Evolutionary conservation across 2,113 vertebrate genomes (phyloP), one percentile per base, ranked within the genome.

Genomic region (Actenoides lindsayi): DNA sequence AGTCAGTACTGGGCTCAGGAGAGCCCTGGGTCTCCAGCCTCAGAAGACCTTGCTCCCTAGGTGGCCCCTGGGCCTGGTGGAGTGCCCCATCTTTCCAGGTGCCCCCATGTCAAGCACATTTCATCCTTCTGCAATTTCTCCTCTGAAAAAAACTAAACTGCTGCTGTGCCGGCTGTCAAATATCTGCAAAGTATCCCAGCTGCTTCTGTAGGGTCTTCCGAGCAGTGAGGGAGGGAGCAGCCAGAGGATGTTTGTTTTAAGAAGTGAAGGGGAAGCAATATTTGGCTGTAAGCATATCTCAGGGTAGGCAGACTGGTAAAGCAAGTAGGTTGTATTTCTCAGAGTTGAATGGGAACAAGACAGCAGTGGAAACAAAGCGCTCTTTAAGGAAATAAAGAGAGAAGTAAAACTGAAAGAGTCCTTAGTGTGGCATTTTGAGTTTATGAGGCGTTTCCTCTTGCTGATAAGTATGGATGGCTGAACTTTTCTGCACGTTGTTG

Each of bases 361-460:
- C 88, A 95, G 68, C 68, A 93, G 48, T 41, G 67, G 69, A 94
- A 97, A 90, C 79, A 90, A 95, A 90, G 30, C 44, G 23, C 69
- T 84, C 90, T 94, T 95, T 88, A 94, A 95, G 77, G 83, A 94
- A 90, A 84, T 64, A 81, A 88, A 88, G n/a, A 35, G 11, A 93
- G 77, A 94, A 89, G 17, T 81, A 95, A 94, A 95, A 87, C 78
- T 83, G 90, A 92, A 92, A 76, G 83, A 50, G 76, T 71, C 80
- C 88, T 92, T 51, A 90, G 86, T 75, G 90, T 51, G 90, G 90
- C 46, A 64, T 95, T 92, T 83, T 75, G 48, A 93, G 71, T 95
- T 96, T 96, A 95, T 71, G 86, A 92, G 95, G 69, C n/a, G 14
- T 94, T 95, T 96, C 80, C 80, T 92, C 77, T 83, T 65, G 48